Evolutionary conservation across 2,797 vertebrate genomes (phyloP).

Genomic region (Xerus rutilus): DNA sequence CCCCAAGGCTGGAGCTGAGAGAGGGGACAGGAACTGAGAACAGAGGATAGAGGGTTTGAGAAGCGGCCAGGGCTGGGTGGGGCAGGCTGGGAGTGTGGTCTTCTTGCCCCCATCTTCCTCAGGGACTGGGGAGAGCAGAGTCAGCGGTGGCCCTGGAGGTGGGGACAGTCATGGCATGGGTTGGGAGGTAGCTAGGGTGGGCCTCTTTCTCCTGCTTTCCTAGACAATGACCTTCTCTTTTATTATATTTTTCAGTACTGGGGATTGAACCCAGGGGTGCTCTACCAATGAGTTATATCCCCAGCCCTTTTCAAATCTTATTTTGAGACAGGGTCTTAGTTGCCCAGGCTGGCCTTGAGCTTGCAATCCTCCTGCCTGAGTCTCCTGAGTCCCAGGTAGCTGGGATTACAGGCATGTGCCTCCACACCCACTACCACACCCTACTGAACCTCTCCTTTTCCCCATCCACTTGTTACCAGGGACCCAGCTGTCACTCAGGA

Average conservation of each 20-base stretch:
- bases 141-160: constrained; percentile 91
- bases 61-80: constrained; percentile 61
- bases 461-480: not conserved
- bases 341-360: not conserved
- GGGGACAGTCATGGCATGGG: constrained; percentile 6
- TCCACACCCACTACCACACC: not conserved
- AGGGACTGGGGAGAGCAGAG: constrained; percentile 86
- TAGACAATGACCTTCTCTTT: constrained; percentile 13
- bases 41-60: not conserved
- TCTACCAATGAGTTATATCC: no score
- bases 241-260: not conserved
- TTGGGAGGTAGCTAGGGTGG: not conserved
- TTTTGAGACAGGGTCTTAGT: no score
- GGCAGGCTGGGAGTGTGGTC: constrained; percentile 90
- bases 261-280: no score
- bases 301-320: no score
- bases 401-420: not conserved
- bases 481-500: constrained; percentile 8
- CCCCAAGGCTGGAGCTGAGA: constrained; percentile 59
- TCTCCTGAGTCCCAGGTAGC: not conserved
- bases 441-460: not conserved
- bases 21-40: constrained; percentile 60
- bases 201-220: not conserved
- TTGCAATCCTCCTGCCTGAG: not conserved
- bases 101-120: constrained; percentile 85